These are phyloP conservation scores for Drosophila macrospina DNA, from an alignment of 2,888 invertebrate genomes.

Conservation along the genomic window DNA sequence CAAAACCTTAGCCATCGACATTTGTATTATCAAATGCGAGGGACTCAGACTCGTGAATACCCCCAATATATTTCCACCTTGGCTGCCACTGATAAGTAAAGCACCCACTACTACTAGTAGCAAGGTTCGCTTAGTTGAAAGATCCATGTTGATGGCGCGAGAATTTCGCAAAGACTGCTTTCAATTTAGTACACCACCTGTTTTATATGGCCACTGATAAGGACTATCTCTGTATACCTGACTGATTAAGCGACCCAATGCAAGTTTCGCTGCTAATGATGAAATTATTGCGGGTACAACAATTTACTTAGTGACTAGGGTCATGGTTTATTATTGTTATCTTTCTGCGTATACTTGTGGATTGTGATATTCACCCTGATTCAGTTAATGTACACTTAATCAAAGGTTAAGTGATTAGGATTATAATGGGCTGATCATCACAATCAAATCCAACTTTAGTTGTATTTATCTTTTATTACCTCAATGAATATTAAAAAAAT, in stretches of 20 bases:
- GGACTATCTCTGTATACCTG: conserved; percentile 3
- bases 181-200: neutral
- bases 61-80: conserved; percentile 78
- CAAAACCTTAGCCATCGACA: conserved; percentile 74
- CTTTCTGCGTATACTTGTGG: neutral
- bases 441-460: too few relatives aligned
- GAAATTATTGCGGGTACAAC: conserved; percentile 17
- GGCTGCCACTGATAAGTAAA: conserved; percentile 26
- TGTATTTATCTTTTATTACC: too few relatives aligned
- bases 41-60: conserved; percentile 79
- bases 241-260: conserved; percentile 14
- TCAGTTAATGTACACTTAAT: neutral
- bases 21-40: conserved; percentile 83
- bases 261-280: conserved; percentile 4
- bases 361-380: too few relatives aligned
- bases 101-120: conserved; percentile 12
- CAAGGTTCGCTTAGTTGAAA: neutral
- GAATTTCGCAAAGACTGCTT: conserved; percentile 8
- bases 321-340: neutral
- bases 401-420: neutral
- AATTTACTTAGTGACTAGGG: conserved; percentile 20
- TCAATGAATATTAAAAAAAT: too few relatives aligned
- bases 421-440: too few relatives aligned
- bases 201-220: conserved; percentile 31
- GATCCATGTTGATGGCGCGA: conserved; percentile 16